Base-by-base conservation (phyloP, 2,113 vertebrate species). In the Tapirus terrestris region DNA sequence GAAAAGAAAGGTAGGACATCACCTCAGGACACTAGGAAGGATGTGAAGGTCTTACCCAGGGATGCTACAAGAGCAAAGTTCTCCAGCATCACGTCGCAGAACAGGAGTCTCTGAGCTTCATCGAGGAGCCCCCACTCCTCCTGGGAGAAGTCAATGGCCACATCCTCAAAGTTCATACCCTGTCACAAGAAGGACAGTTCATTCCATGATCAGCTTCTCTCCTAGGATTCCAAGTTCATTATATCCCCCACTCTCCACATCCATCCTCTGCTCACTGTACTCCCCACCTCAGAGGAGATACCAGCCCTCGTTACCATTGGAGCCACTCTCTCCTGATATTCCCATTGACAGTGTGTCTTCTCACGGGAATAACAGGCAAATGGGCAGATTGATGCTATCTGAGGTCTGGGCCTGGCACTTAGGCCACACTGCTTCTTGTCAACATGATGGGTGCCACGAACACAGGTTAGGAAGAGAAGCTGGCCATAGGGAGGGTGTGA, bases 91-190 rank as follows among this genome's bases (percentile, higher is more conserved):
- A 92, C 89, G 14, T 21, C 3, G 13, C 33, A 75, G 89, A 88
- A 65, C 7, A 72, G 61, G 21, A 68, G 36, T 43, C 76, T 94
- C 87, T 97, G 94, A 25, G 76, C 63, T 61, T 94, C 83, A 60
- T 96, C 88, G 33, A 97, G 94, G 45, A 97, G 76, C 20, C 17
- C 23, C 94, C 91, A 97, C 27, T 97, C 94, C 67, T 97, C 94
- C 70, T 51, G 88, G 45, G 94, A 96, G 94, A 96, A 97, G 72
- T 48, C 48, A 87, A 96, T 12, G 25, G 91, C 76, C 91, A 96
- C 88, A 2, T 97, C 96, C 88, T 77, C 76, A 48, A 96, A 96
- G 53, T 89, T 84, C 61, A 94, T n/a, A 58, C 4, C 76, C 94
- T 97, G 91, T 73, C 56, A 56, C 31, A 73, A 51, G 4, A 21